Evolutionary conservation across 1,140 invertebrate species (phyloP).

Genomic region (Macrotrachela quadricornifera): DNA sequence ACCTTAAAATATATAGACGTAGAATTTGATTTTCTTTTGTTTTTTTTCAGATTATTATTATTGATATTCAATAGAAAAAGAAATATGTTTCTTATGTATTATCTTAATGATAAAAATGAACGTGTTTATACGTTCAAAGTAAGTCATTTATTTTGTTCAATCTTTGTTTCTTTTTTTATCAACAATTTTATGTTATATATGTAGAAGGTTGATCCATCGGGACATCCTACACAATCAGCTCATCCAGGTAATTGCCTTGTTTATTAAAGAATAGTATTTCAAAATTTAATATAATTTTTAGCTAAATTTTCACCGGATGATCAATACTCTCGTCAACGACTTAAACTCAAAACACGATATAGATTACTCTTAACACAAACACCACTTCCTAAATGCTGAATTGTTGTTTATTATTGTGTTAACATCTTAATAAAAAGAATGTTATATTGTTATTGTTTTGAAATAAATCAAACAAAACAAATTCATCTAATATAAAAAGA

Average conservation of each 20-base stretch:
- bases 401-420: too few relatives aligned
- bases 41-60: too few relatives aligned
- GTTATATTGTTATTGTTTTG: too few relatives aligned
- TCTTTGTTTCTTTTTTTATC: neutral
- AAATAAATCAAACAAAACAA: too few relatives aligned
- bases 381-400: conserved; percentile 36
- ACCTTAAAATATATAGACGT: too few relatives aligned
- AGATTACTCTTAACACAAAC: conserved; percentile 64
- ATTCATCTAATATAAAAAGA: too few relatives aligned
- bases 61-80: too few relatives aligned
- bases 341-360: conserved; percentile 72
- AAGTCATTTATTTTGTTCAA: neutral
- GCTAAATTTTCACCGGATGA: conserved; percentile 90
- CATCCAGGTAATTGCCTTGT: conserved; percentile 41
- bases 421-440: too few relatives aligned
- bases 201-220: conserved; percentile 48
- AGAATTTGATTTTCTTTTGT: too few relatives aligned
- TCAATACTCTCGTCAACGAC: conserved; percentile 67
- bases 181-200: conserved; percentile 11
- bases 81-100: conserved; percentile 30
- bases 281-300: too few relatives aligned
- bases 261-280: too few relatives aligned
- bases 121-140: conserved; percentile 33
- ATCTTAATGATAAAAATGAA: conserved; percentile 25
- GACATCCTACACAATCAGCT: conserved; percentile 58